Evolutionary conservation across 2,888 invertebrate species (phyloP), one percentile per base, ranked within the genome.

Genomic region (Apoderus coryli): DNA sequence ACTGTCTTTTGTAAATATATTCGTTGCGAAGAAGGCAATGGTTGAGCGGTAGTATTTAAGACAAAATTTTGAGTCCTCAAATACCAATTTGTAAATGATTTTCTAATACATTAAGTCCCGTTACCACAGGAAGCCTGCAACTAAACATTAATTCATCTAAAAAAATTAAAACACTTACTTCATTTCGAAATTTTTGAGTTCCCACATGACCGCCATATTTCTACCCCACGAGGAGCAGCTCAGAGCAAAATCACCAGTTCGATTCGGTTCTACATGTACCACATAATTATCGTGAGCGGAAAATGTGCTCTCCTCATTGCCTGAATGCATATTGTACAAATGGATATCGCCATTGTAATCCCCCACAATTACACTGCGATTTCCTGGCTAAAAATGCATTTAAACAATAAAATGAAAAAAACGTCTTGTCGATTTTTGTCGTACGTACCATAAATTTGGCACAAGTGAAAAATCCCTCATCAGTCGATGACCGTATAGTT

Each of bases 311-410:
- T 88, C 82, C 47, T 90, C 89, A 35, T 72, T 71, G 10, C 82
- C 88, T 25, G 77, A 79, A 46, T 79, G 76, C 22, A 85, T 58
- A 55, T 89, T 92, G 57, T 80, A 88, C 44, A 88, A 67, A 49
- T 88, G 77, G 10, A 95, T 73, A 52, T 93, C 90, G 9, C 96
- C 96, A 19, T 76, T 69, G 39, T 85, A 85, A 3, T 90, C 89
- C 26, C 95, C 95, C 30, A 89, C 75, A 39, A 90, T 65, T n/a
- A 88, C 56, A 46, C 46, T 50, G 35, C 52, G 51, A 36, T 52
- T 56, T 3, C 53, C 55, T 4, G 55, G 67, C 65, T 44, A 24
- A 15, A 41, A 34, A 32, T 14, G 38, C 15, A 30, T 7, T 27
- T 16, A 27, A 22, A 16, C 3, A 16, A 16, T 14, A 11, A 19